phyloP scores from a whole-genome alignment of 2,888 invertebrate genomes.

The Macroteleia sp. region DNA sequence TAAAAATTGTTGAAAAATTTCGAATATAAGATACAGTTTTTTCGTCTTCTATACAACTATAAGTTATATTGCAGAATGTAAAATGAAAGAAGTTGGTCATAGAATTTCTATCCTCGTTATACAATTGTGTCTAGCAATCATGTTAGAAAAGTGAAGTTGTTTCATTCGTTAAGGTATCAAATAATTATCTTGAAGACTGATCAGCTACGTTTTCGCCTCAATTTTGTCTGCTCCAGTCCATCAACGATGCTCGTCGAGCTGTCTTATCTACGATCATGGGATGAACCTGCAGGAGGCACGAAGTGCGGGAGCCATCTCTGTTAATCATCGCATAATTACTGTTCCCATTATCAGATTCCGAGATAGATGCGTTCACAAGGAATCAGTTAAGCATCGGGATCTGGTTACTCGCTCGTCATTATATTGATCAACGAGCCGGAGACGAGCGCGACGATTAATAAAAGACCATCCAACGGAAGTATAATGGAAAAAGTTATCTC shows the following conservation, averaged over 20 bases:
- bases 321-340: constrained; percentile 84
- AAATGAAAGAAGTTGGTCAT: too few relatives aligned
- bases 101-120: too few relatives aligned
- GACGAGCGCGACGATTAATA: constrained; percentile 65
- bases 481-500: constrained; percentile 61
- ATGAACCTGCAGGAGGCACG: constrained; percentile 72
- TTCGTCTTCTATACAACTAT: too few relatives aligned
- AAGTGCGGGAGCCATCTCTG: constrained; percentile 83
- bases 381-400: constrained; percentile 71
- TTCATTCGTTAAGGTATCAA: constrained; percentile 27
- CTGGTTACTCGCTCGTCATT: constrained; percentile 69
- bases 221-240: constrained; percentile 52
- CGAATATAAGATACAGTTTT: too few relatives aligned
- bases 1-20: too few relatives aligned
- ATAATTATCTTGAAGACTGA: constrained; percentile 47
- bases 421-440: constrained; percentile 64
- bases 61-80: too few relatives aligned
- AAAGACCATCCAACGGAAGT: constrained; percentile 59
- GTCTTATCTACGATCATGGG: constrained; percentile 67
- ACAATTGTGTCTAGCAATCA: too few relatives aligned
- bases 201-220: constrained; percentile 43
- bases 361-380: constrained; percentile 75
- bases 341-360: constrained; percentile 82
- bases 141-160: too few relatives aligned
- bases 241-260: constrained; percentile 54